Base-by-base conservation (phyloP, 2,797 vertebrate genomes). In the Alectoris magna region DNA sequence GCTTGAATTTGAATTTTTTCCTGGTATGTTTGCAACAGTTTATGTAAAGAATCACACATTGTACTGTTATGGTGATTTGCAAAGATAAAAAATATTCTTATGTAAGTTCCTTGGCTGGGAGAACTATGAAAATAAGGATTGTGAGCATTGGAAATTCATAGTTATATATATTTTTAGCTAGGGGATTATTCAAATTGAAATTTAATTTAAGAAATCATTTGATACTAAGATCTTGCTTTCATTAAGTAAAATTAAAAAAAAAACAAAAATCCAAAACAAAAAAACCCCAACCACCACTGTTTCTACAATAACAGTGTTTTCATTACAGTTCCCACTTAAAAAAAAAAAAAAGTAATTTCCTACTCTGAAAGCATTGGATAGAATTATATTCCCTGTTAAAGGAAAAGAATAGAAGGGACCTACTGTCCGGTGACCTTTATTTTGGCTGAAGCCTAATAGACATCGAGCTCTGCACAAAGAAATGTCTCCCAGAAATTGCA, bases 371-470 rank as follows among this genome's bases (percentile, higher is more conserved):
- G 92, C 27, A 31, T 96, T 94, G 92, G 78, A 79, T 74, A 91
- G 84, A 94, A 94, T 97, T 95, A 93, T 76, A 73, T 80, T 91
- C 69, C 83, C 46, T 94, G 71, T 92, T 96, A 87, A 84, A 90
- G 64, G 84, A 95, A 96, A 94, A 96, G 91, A 84, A 94, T 84
- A 94, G 91, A 91, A 94, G 56, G 74, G 83, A 84, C 56, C 91
- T 94, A 34, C 95, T 93, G 93, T 85, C 94, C 96, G 91, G 69
- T 96, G 96, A 97, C 97, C 96, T 97, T 97, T 96, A 81, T 97
- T 97, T 97, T 96, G 95, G 90, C 90, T 56, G 94, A 96, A 94
- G 97, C 95, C 95, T 97, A 92, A 94, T 77, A 95, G 96, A 78
- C 84, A 92, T 78, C 4, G 14, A 92, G 67, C 62, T 96, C 76